Evolutionary conservation across 2,888 invertebrate species (phyloP).

Genomic region (Linyphia triangularis): DNA sequence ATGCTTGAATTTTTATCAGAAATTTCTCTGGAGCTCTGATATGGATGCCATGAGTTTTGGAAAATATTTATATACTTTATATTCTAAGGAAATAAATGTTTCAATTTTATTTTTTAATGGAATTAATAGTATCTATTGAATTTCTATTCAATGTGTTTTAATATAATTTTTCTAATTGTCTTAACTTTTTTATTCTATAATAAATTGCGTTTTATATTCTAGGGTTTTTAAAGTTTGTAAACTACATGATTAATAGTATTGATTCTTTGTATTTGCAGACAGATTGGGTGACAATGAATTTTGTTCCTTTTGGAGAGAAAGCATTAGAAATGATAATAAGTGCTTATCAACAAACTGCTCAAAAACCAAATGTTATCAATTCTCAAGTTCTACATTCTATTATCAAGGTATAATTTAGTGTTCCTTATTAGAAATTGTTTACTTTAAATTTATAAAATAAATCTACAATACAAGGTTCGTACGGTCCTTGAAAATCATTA

Average conservation of each 20-base stretch:
- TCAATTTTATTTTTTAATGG: neutral
- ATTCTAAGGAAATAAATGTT: no score
- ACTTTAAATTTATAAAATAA: neutral
- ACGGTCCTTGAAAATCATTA: neutral
- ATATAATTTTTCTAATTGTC: neutral
- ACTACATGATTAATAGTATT: neutral
- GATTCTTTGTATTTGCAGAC: slow-evolving; percentile 79
- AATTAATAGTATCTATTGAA: neutral
- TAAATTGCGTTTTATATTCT: neutral
- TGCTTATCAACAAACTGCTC: slow-evolving; percentile 87
- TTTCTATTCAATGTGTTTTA: neutral
- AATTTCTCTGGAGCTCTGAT: no score
- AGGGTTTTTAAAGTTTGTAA: no score
- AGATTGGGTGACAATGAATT: slow-evolving; percentile 89
- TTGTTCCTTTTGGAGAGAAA: slow-evolving; percentile 91
- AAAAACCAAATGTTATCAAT: slow-evolving; percentile 86
- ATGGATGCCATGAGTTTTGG: no score
- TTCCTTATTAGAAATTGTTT: neutral
- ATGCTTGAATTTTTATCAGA: no score
- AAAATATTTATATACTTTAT: neutral
- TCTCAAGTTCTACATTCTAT: slow-evolving; percentile 87
- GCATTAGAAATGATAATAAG: slow-evolving; percentile 87
- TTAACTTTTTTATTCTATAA: neutral
- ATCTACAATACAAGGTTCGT: neutral
- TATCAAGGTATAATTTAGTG: slow-evolving; percentile 81